phyloP scores from a whole-genome alignment of 2,797 vertebrate species.

The Lagorchestes hirsutus region DNA sequence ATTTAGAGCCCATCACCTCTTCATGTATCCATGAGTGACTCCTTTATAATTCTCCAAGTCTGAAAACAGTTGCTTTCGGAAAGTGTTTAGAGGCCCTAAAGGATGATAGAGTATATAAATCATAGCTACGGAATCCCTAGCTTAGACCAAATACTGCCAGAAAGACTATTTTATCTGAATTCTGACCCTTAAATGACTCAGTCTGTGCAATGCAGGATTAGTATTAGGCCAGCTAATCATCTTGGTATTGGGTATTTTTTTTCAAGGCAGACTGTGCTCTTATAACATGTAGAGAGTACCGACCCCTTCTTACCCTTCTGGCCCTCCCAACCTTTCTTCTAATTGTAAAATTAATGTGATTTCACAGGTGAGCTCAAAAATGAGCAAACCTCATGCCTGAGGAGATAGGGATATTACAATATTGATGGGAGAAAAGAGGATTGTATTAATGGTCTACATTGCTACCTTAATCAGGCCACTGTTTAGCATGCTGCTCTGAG shows the following conservation, averaged over 20 bases:
- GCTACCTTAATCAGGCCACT: not conserved
- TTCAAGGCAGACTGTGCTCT: slow-evolving; percentile 39
- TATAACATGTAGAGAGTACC: slow-evolving; percentile 16
- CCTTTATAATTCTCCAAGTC: slow-evolving; percentile 31
- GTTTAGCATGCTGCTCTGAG: not conserved
- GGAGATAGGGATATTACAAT: not conserved
- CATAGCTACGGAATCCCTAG: not conserved
- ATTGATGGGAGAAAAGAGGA: not conserved
- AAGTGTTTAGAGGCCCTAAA: not conserved
- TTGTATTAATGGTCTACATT: not conserved
- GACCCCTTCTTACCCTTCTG: not conserved
- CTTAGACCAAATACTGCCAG: not conserved
- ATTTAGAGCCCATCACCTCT: slow-evolving; percentile 41
- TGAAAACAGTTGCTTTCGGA: slow-evolving; percentile 41
- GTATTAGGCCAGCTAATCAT: slow-evolving; percentile 9
- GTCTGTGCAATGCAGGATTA: slow-evolving; percentile 31
- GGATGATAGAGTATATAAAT: slow-evolving; percentile 46
- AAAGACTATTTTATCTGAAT: slow-evolving; percentile 28
- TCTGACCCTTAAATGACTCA: not conserved
- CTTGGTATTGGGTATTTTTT: slow-evolving; percentile 21
- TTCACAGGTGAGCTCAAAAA: not conserved
- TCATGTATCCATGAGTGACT: slow-evolving; percentile 18
- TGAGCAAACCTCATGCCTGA: not conserved
- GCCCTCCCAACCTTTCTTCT: slow-evolving; percentile 12
- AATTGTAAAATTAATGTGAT: slow-evolving; percentile 40